These are phyloP conservation scores for Apocrypta bakeri DNA, from an alignment of 1,140 invertebrate species.

Conservation along the genomic window DNA sequence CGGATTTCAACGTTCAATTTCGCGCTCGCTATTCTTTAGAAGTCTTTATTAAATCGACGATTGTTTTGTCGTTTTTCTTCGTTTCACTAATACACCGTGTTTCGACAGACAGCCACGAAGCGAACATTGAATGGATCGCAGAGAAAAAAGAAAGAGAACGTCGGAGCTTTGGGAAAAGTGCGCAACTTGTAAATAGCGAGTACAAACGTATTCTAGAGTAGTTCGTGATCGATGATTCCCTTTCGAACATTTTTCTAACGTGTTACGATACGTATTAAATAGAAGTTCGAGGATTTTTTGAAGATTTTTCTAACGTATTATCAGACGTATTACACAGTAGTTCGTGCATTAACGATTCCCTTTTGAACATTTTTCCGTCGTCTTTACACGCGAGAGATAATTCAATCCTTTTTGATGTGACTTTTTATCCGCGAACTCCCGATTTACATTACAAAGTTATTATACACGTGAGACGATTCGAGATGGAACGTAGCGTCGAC, in stretches of 20 bases:
- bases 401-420: background rate
- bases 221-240: conserved; percentile 10
- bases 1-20: background rate
- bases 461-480: background rate
- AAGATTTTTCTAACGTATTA: too few relatives aligned
- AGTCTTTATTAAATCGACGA: background rate
- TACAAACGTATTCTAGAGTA: background rate
- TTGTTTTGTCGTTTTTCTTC: background rate
- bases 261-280: too few relatives aligned
- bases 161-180: background rate
- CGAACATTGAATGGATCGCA: background rate
- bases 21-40: background rate
- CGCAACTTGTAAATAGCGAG: conserved; percentile 21
- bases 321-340: too few relatives aligned
- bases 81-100: too few relatives aligned
- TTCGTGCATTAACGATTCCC: conserved; percentile 9
- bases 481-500: conserved; percentile 4
- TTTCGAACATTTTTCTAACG: conserved; percentile 16
- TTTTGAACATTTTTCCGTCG: conserved; percentile 1
- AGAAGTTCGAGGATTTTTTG: too few relatives aligned
- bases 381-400: background rate
- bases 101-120: too few relatives aligned
- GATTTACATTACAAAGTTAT: background rate
- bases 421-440: background rate
- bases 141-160: background rate